These are phyloP conservation scores for Lottia gigantea DNA, from an alignment of 2,888 invertebrate genomes.

Conservation along the genomic window DNA sequence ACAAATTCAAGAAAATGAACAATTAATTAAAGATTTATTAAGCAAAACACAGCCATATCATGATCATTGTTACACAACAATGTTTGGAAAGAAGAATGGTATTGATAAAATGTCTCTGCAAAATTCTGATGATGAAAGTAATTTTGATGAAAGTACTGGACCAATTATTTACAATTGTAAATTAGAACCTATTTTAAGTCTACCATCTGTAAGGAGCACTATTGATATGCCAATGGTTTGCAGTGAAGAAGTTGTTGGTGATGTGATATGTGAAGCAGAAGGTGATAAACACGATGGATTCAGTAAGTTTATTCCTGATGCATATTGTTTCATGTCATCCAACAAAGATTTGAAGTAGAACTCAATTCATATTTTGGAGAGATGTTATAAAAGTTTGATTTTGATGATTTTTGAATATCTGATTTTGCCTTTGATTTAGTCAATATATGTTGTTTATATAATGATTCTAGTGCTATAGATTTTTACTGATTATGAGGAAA, in stretches of 20 bases:
- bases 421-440: no score
- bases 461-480: no score
- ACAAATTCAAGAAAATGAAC: conserved; percentile 52
- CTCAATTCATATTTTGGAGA: no score
- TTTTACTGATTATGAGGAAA: no score
- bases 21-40: conserved; percentile 51
- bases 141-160: conserved; percentile 20
- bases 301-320: conserved; percentile 20
- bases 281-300: conserved; percentile 29
- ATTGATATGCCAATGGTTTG: conserved; percentile 46
- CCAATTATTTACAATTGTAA: conserved; percentile 17
- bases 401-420: no score
- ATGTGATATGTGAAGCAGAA: conserved; percentile 17
- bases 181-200: conserved; percentile 33
- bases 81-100: conserved; percentile 51
- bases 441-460: no score
- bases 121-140: conserved; percentile 32
- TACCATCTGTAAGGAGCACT: conserved; percentile 34
- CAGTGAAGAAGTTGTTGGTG: conserved; percentile 40
- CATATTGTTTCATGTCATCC: not conserved
- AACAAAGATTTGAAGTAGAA: no score
- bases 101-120: conserved; percentile 35
- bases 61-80: conserved; percentile 61
- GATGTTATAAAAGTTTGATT: no score
- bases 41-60: conserved; percentile 52